Conservation (phyloP, 2,797 vertebrate species). For the Myotis daubentonii region DNA sequence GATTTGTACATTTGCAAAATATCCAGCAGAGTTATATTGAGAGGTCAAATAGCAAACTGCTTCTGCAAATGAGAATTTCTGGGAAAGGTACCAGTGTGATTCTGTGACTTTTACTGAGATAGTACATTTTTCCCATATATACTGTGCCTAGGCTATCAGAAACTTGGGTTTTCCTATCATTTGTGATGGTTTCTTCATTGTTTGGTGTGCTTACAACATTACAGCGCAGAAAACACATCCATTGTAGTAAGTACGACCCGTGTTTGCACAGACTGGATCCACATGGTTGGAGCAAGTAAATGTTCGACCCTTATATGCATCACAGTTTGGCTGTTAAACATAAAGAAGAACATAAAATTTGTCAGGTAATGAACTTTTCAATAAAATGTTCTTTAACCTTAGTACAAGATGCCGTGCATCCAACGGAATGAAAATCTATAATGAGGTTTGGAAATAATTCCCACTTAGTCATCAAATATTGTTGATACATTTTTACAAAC, state of each 20-base stretch:
- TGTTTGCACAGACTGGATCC: not conserved
- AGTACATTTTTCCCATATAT: not conserved
- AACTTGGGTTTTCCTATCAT: not conserved
- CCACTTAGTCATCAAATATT: not conserved
- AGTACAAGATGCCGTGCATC: not conserved
- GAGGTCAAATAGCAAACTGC: not conserved
- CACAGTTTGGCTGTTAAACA: not conserved
- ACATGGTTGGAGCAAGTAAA: not conserved
- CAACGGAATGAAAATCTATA: not conserved
- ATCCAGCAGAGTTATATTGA: not conserved
- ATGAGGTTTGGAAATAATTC: too few species aligned
- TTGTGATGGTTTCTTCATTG: not conserved
- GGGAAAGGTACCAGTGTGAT: not conserved
- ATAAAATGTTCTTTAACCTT: not conserved
- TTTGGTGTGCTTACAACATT: constrained; percentile 30
- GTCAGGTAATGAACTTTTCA: not conserved
- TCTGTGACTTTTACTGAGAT: not conserved
- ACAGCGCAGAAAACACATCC: not conserved
- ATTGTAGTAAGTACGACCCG: not conserved
- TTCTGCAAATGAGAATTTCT: not conserved
- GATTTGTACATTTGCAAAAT: not conserved
- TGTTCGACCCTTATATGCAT: accelerated
- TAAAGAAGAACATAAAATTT: not conserved
- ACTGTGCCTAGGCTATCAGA: not conserved
- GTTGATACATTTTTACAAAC: not conserved